Conservation (phyloP, 2,113 vertebrate genomes). For the Myiopsitta monachus region DNA sequence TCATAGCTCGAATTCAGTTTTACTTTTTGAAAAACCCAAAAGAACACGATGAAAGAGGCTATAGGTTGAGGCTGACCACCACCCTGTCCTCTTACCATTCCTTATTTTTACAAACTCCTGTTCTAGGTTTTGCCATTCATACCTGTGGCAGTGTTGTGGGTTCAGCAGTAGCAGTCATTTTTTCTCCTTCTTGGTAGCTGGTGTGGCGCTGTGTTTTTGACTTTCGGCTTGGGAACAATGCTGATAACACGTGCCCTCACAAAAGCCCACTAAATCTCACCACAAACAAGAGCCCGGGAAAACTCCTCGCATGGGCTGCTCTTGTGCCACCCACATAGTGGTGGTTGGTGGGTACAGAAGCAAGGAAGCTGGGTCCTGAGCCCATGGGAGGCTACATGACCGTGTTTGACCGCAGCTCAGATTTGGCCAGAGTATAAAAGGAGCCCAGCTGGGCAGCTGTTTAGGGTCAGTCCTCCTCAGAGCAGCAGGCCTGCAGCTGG, state of each 20-base stretch:
- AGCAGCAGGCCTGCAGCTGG: neutral
- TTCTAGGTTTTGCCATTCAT: neutral
- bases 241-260: neutral
- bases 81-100: neutral
- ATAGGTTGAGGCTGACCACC: neutral
- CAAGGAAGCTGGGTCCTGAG: neutral
- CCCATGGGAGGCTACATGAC: neutral
- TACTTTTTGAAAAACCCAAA: slow-evolving; percentile 10
- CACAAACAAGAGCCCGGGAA: neutral
- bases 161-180: too few relatives aligned
- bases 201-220: too few relatives aligned
- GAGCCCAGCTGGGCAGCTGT: neutral
- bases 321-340: neutral
- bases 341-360: neutral
- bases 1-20: neutral
- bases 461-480: neutral
- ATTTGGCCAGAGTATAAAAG: neutral
- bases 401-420: neutral
- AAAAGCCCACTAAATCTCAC: neutral
- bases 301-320: neutral
- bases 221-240: too few relatives aligned
- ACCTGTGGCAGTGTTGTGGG: neutral
- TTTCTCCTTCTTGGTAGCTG: too few relatives aligned
- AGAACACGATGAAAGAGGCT: neutral
- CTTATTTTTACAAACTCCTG: neutral